Evolutionary conservation across 2,888 invertebrate species (phyloP).

Genomic region (Polydrusus tereticollis): DNA sequence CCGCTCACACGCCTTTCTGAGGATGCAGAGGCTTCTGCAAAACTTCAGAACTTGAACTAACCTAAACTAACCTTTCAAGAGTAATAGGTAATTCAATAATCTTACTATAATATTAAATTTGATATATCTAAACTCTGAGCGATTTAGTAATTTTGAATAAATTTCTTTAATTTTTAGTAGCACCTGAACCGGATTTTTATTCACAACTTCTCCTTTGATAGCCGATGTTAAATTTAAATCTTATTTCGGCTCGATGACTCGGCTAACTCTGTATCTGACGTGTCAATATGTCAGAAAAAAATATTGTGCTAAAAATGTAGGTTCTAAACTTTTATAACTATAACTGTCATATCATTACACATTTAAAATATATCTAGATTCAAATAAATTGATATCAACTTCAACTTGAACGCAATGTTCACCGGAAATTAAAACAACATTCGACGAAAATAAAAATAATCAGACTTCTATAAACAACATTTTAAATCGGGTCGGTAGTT

Average conservation of each 20-base stretch:
- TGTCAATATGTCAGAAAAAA: background rate
- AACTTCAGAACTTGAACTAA: no score
- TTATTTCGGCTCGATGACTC: constrained; percentile 44
- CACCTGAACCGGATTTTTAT: constrained; percentile 42
- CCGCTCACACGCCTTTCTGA: no score
- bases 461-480: background rate
- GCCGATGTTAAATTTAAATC: constrained; percentile 1
- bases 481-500: constrained; percentile 1
- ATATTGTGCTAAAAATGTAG: background rate
- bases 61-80: background rate
- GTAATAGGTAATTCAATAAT: background rate
- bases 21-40: no score
- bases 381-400: background rate
- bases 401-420: background rate
- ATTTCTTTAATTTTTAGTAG: background rate
- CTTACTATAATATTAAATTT: background rate
- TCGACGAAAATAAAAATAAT: constrained; percentile 6
- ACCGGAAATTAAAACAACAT: constrained; percentile 18
- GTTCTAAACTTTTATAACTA: background rate
- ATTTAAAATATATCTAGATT: background rate
- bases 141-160: constrained; percentile 2
- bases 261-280: constrained; percentile 29
- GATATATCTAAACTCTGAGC: no score
- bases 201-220: constrained; percentile 25
- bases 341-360: background rate